Percentiles rank a stretch among this genome's conserved stretches.
phyloP scores from a whole-genome alignment of 2,797 vertebrate genomes.

The Rallus crepitans region DNA sequence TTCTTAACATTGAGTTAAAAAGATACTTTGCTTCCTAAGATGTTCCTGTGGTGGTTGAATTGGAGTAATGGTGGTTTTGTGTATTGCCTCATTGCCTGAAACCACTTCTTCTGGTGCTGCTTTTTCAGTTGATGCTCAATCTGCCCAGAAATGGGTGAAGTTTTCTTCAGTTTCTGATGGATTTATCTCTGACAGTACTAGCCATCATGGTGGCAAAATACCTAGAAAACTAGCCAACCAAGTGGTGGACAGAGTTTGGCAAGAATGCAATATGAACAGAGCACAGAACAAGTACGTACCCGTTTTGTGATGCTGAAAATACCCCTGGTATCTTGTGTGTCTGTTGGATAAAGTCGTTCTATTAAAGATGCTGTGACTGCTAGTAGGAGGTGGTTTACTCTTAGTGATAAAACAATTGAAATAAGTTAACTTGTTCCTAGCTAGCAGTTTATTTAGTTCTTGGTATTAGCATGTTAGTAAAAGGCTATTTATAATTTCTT shows the following conservation, averaged over 20 bases:
- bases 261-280: constrained; percentile 98
- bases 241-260: constrained; percentile 96
- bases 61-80: not conserved
- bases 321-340: not conserved
- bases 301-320: not conserved
- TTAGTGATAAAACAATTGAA: not conserved
- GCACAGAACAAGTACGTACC: constrained; percentile 93
- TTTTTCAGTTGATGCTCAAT: constrained; percentile 91
- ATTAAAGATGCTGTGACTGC: not conserved
- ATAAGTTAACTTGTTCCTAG: not conserved
- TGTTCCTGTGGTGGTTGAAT: not conserved
- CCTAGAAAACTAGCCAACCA: constrained; percentile 93
- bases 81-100: not conserved
- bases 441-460: not conserved
- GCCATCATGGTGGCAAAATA: constrained; percentile 95
- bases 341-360: not conserved
- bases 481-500: not conserved
- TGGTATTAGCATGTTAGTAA: not conserved
- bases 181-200: constrained; percentile 91
- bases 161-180: constrained; percentile 89
- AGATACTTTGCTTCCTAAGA: not conserved
- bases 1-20: not conserved
- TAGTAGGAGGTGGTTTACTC: not conserved
- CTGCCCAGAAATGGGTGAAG: constrained; percentile 95
- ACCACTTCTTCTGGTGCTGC: constrained; percentile 10